Base-by-base conservation (phyloP, 1,140 invertebrate genomes). In the Vollenhovia emeryi region DNA sequence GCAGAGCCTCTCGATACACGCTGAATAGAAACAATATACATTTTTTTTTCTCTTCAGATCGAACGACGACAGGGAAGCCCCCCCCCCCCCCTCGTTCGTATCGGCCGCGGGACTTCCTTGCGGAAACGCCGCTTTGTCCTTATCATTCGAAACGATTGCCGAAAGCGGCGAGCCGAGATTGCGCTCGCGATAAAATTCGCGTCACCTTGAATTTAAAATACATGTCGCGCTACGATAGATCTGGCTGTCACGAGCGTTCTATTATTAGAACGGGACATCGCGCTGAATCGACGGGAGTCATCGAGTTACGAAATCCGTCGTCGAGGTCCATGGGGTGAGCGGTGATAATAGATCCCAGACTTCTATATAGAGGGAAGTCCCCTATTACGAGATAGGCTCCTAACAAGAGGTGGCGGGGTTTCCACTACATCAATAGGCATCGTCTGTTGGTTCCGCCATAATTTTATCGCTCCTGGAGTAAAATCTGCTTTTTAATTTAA, bases 191-290 rank as follows among this genome's bases (percentile, higher is more conserved):
- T 73, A 73, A 82, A 82, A 82, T 73, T 68, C 64, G 18, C 50
- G 11, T 82, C 50, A 73, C 36, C 78, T 82, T 73, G 78, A 45
- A 82, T 82, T 82, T 33, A 82, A 82, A 82, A 82, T 82, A 57
- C 43, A 40, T 55, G 48, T 59, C 36, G 66, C 66, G 40, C 27
- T 18, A 33, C 78, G 66, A 57, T 71, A 43, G 27, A 59, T 0
- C 27, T 59, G 40, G 62, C 66, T 57, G 66, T 82, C 66, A 57
- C 36, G 36, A 6, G 45, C 24, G 13, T n/a, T 57, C 52, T 82
- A 82, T 73, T 82, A 82, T 57, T 82, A 36, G 66, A 57, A 5
- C 66, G 43, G 33, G 24, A 82, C 30, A 66, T 27, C 50, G 52
- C 50, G 36, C 50, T 45, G 33, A 71, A 73, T 24, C 43, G 66